phyloP scores from a whole-genome alignment of 2,113 vertebrate species.

The Capreolus pygargus region DNA sequence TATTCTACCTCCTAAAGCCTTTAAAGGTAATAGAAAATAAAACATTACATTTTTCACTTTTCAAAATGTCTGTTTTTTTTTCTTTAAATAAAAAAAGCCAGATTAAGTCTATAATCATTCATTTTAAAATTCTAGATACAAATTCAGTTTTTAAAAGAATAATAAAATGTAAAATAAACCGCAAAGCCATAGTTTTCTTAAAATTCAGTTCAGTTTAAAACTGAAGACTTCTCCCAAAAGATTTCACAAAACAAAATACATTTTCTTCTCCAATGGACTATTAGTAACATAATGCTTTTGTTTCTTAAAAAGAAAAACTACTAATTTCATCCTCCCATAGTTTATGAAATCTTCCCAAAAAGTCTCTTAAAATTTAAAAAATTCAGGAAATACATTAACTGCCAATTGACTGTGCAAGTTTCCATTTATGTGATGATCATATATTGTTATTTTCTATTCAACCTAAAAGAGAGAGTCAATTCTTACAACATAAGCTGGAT shows the following conservation, averaged over 20 bases:
- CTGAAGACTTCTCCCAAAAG: background rate
- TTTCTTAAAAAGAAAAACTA: background rate
- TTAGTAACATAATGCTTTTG: background rate
- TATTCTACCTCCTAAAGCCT: background rate
- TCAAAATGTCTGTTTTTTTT: background rate
- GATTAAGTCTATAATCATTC: background rate
- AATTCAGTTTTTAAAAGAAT: background rate
- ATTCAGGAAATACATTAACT: background rate
- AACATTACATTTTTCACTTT: background rate
- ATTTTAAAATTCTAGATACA: background rate
- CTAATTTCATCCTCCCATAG: background rate
- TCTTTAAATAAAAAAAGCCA: background rate
- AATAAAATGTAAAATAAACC: background rate
- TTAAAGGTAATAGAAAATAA: background rate
- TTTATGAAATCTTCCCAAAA: background rate
- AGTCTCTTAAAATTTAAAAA: background rate
- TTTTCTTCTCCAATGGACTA: background rate
- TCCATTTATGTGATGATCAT: background rate
- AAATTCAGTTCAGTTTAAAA: conserved; percentile 24
- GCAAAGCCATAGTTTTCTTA: background rate
- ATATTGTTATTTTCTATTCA: background rate
- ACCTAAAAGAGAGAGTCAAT: background rate
- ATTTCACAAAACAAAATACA: conserved; percentile 21
- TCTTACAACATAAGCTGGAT: background rate
- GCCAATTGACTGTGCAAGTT: background rate